Conservation (phyloP, 2,113 vertebrate genomes). For the Vimba vimba region DNA sequence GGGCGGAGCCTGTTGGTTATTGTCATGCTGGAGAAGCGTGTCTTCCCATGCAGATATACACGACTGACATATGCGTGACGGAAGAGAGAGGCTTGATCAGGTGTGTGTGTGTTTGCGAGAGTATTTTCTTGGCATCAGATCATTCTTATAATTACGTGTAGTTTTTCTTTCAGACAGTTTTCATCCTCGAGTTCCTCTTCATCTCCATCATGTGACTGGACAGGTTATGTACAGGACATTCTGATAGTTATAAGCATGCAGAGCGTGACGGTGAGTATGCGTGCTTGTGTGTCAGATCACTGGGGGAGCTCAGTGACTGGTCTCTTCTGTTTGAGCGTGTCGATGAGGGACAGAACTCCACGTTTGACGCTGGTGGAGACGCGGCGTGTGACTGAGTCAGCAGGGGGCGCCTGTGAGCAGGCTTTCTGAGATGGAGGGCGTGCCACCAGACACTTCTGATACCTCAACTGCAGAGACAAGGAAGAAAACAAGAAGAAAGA, state of each 20-base stretch:
- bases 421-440: slow-evolving; percentile 92
- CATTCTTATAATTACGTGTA: background rate
- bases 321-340: slow-evolving; percentile 99
- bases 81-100: slow-evolving; percentile 15
- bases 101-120: background rate
- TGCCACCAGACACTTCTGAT: slow-evolving; percentile 97
- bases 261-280: slow-evolving; percentile 28
- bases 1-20: slow-evolving; percentile 5
- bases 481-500: background rate
- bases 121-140: slow-evolving; percentile 37
- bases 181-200: slow-evolving; percentile 28
- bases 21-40: slow-evolving; percentile 32
- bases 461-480: slow-evolving; percentile 81
- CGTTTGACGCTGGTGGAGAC: slow-evolving; percentile 95
- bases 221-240: slow-evolving; percentile 36
- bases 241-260: slow-evolving; percentile 59
- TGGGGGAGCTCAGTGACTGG: slow-evolving; percentile 88
- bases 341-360: slow-evolving; percentile 95
- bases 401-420: slow-evolving; percentile 83
- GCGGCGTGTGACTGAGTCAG: slow-evolving; percentile 92
- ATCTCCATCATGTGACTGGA: slow-evolving; percentile 30
- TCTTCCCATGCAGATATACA: slow-evolving; percentile 46
- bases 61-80: slow-evolving; percentile 17
- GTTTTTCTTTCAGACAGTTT: slow-evolving; percentile 9
- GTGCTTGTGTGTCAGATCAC: slow-evolving; percentile 64